phyloP scores from a whole-genome alignment of 2,888 invertebrate genomes.

The Caenorhabditis sp. region DNA sequence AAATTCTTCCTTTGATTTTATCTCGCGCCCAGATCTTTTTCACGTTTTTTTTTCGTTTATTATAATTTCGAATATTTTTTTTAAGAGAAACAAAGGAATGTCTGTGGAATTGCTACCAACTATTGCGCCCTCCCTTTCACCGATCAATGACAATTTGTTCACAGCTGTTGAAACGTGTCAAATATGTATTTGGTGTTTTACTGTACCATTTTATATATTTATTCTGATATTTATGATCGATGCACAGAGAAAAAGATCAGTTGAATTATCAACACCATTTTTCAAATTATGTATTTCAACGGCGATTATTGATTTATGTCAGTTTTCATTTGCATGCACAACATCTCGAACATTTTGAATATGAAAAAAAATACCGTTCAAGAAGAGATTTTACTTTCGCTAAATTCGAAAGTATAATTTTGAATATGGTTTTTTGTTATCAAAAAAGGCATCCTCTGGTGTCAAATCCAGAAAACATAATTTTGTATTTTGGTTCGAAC shows the following conservation, averaged over 20 bases:
- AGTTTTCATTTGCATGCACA: neutral
- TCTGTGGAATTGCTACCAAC: neutral
- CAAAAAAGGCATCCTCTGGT: too few relatives aligned
- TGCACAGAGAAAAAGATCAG: constrained; percentile 16
- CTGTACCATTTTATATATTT: constrained; percentile 28
- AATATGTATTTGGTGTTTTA: constrained; percentile 27
- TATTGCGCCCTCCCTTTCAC: neutral
- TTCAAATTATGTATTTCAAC: constrained; percentile 37
- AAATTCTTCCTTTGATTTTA: neutral
- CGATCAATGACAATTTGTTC: neutral
- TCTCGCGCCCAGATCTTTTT: neutral
- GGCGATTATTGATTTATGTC: constrained; percentile 30
- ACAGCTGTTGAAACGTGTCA: constrained; percentile 15
- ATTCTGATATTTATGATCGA: constrained; percentile 11
- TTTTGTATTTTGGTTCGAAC: too few relatives aligned
- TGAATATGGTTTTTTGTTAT: too few relatives aligned
- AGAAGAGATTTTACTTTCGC: too few relatives aligned
- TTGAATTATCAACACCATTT: constrained; percentile 30
- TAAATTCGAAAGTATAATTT: too few relatives aligned
- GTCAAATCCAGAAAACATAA: too few relatives aligned
- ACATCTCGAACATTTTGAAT: too few relatives aligned
- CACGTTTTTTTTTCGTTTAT: neutral
- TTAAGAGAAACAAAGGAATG: neutral
- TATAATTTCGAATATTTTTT: neutral
- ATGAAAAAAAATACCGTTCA: too few relatives aligned